phyloP scores from a whole-genome alignment of 2,888 invertebrate genomes.

The Linyphia triangularis region DNA sequence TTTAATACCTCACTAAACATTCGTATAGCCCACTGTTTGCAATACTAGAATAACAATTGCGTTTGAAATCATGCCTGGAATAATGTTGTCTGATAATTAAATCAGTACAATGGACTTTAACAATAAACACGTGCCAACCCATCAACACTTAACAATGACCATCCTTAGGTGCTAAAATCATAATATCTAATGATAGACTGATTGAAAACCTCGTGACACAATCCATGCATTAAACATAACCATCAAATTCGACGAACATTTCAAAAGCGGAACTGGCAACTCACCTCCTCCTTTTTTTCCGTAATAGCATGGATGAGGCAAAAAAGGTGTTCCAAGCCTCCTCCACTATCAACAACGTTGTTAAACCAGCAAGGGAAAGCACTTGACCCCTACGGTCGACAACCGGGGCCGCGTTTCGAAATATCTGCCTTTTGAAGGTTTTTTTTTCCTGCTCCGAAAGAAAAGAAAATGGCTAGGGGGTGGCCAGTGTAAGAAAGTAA shows the following conservation, averaged over 20 bases:
- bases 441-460: neutral
- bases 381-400: conserved; percentile 33
- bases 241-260: neutral
- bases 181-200: neutral
- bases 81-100: neutral
- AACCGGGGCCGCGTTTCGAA: conserved; percentile 32
- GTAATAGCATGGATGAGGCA: neutral
- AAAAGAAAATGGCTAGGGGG: neutral
- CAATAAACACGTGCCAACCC: neutral
- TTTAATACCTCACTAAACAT: no score
- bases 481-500: conserved; percentile 1
- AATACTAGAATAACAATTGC: no score
- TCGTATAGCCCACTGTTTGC: no score
- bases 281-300: neutral
- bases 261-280: neutral
- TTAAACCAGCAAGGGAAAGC: neutral
- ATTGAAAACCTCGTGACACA: neutral
- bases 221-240: neutral
- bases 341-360: neutral
- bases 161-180: neutral
- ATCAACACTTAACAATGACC: neutral
- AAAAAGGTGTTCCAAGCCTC: conserved; percentile 4
- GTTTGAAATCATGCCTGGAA: no score
- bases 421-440: neutral
- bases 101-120: neutral